These are phyloP conservation scores for Bombus waltoni DNA, from an alignment of 1,140 invertebrate species.

Conservation along the genomic window DNA sequence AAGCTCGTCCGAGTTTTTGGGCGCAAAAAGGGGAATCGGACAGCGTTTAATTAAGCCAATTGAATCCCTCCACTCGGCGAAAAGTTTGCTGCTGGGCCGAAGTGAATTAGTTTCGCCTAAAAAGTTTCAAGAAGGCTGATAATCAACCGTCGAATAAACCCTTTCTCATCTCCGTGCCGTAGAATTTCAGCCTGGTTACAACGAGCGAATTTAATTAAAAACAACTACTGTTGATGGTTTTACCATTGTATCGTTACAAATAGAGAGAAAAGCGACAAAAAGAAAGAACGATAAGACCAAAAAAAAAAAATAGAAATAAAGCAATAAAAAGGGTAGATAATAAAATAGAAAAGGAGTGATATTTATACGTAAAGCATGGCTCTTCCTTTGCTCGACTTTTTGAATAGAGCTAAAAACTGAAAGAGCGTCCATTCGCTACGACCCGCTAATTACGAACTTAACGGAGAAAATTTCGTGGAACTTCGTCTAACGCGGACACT, in stretches of 20 bases:
- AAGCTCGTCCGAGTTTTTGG: constrained; percentile 18
- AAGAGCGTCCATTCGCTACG: not conserved
- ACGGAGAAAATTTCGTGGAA: constrained; percentile 45
- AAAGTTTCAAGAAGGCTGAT: constrained; percentile 49
- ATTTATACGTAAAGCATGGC: not conserved
- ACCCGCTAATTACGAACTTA: constrained; percentile 32
- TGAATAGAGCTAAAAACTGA: constrained; percentile 13
- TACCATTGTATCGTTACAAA: not conserved
- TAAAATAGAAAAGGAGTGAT: not conserved
- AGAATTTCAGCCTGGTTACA: not conserved
- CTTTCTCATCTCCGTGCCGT: constrained; percentile 20
- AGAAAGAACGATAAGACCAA: not conserved
- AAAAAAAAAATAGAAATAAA: not conserved
- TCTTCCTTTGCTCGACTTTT: not conserved
- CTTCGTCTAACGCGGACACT: constrained; percentile 30
- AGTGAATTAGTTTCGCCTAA: constrained; percentile 49
- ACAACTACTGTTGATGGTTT: not conserved
- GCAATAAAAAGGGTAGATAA: not conserved
- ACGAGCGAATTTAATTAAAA: constrained; percentile 11
- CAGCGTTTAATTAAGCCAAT: constrained; percentile 52
- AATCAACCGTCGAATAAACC: constrained; percentile 30
- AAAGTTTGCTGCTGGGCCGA: constrained; percentile 25
- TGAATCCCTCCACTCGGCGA: constrained; percentile 31
- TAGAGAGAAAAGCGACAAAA: no score
- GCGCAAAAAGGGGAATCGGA: constrained; percentile 37